Conservation (phyloP, 2,888 invertebrate species). For the Drosophila setosimentum region DNA sequence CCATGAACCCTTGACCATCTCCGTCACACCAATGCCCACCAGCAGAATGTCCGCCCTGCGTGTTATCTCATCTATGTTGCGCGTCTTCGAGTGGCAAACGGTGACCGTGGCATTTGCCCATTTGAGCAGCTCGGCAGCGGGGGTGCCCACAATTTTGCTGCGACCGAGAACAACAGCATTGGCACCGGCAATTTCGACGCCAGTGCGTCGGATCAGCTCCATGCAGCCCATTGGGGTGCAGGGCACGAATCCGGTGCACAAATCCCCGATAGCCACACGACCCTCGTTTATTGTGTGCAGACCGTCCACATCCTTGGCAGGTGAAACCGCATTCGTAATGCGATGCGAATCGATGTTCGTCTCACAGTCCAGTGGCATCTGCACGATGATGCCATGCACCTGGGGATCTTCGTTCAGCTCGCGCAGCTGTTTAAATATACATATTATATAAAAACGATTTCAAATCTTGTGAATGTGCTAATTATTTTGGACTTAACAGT, state of each 20-base stretch:
- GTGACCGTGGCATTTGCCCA: conserved; percentile 99
- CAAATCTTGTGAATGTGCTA: background rate
- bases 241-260: conserved; percentile 94
- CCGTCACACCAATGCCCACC: conserved; percentile 96
- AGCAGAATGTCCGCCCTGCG: conserved; percentile 96
- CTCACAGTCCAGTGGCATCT: conserved; percentile 96
- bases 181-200: conserved; percentile 91
- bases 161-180: conserved; percentile 97
- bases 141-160: conserved; percentile 99
- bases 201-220: conserved; percentile 91
- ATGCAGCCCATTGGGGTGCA: conserved; percentile 99
- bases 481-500: background rate
- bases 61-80: conserved; percentile 91
- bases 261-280: conserved; percentile 94
- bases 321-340: conserved; percentile 94
- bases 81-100: conserved; percentile 97
- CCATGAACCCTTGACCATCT: conserved; percentile 97
- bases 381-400: conserved; percentile 98
- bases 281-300: conserved; percentile 97
- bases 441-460: background rate
- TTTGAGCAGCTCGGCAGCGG: conserved; percentile 96
- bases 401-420: conserved; percentile 92
- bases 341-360: conserved; percentile 93
- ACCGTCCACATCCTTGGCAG: conserved; percentile 98
- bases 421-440: conserved; percentile 65